Evolutionary conservation across 2,797 vertebrate species (phyloP).

Genomic region (Micromesistius poutassou): DNA sequence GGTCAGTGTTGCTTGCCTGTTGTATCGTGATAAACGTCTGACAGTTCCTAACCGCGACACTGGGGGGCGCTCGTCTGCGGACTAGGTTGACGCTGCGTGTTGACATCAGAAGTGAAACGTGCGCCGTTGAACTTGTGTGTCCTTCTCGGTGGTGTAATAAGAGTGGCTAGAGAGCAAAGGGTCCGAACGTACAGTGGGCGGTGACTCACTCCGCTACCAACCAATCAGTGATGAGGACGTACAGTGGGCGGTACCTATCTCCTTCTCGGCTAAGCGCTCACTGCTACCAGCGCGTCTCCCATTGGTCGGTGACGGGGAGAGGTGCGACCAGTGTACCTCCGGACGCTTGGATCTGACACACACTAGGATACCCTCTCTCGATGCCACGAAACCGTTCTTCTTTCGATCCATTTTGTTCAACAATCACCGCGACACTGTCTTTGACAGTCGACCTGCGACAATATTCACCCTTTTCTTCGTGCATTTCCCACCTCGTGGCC

Average conservation of each 20-base stretch:
- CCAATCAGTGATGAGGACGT: not conserved
- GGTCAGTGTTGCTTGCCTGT: not conserved
- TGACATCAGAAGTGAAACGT: conserved; percentile 77
- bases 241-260: not conserved
- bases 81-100: conserved; percentile 57
- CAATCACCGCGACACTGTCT: conserved; percentile 47
- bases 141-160: conserved; percentile 38
- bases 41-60: conserved; percentile 24
- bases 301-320: not conserved
- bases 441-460: conserved; percentile 49
- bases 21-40: conserved; percentile 20
- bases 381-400: conserved; percentile 74
- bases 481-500: not conserved
- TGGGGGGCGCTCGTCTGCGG: conserved; percentile 47
- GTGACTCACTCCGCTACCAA: not conserved
- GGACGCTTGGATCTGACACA: not conserved
- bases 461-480: not conserved
- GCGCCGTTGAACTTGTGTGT: conserved; percentile 67
- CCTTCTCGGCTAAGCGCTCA: not conserved
- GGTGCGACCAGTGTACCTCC: not conserved
- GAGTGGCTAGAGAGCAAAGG: not conserved
- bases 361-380: not conserved
- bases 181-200: not conserved
- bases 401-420: conserved; percentile 79
- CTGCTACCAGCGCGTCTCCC: not conserved